A percentile compares a stretch with the other conserved stretches of the same genome.
Evolutionary conservation across 2,888 invertebrate genomes (phyloP).

Genomic region (Rhaphigaster nebulosa): DNA sequence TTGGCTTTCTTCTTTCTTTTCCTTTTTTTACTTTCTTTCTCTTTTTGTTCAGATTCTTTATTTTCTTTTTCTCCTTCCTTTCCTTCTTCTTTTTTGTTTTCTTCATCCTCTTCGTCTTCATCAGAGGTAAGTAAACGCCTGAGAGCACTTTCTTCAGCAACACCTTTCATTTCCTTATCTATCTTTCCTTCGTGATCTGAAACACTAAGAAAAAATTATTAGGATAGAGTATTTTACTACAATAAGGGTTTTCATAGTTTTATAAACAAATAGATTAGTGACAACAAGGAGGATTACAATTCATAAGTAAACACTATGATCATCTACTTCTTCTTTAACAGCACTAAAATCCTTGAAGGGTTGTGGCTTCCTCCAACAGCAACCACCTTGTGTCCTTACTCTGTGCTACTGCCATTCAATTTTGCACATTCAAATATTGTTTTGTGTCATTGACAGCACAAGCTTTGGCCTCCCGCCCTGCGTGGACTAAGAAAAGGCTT

Average conservation of each 20-base stretch:
- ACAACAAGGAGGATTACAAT: neutral
- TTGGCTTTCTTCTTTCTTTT: slow-evolving; percentile 77
- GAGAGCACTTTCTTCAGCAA: slow-evolving; percentile 91
- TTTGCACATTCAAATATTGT: too few relatives aligned
- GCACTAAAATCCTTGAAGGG: too few relatives aligned
- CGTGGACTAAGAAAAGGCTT: too few relatives aligned
- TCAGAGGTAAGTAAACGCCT: slow-evolving; percentile 89
- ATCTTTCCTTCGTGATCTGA: slow-evolving; percentile 82
- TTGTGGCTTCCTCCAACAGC: too few relatives aligned
- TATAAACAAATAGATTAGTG: neutral
- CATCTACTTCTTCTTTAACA: too few relatives aligned
- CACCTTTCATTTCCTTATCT: slow-evolving; percentile 87
- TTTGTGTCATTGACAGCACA: too few relatives aligned
- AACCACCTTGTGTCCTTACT: too few relatives aligned
- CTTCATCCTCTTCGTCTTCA: slow-evolving; percentile 88
- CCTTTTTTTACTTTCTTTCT: slow-evolving; percentile 69
- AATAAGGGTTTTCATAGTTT: neutral
- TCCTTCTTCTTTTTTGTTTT: slow-evolving; percentile 79
- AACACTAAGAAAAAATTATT: slow-evolving; percentile 71
- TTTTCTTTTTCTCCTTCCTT: slow-evolving; percentile 68
- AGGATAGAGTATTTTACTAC: neutral
- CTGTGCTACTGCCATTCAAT: too few relatives aligned
- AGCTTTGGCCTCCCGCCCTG: too few relatives aligned
- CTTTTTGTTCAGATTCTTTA: slow-evolving; percentile 69
- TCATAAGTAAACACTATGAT: neutral